These are phyloP conservation scores for Octodonta nipae DNA, from an alignment of 2,888 invertebrate genomes.

Conservation along the genomic window DNA sequence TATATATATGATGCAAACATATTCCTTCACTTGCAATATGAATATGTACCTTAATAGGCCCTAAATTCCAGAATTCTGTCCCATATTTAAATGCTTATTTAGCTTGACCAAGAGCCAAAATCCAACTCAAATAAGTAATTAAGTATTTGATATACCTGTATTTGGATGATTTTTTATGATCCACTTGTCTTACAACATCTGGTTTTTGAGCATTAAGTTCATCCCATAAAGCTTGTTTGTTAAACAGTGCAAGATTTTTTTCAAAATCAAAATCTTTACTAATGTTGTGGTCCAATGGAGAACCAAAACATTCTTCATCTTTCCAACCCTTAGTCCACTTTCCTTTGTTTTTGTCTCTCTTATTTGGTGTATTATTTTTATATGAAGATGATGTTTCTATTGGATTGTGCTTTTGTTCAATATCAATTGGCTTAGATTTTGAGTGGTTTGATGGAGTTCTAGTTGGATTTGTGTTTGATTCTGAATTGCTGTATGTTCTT, in stretches of 20 bases:
- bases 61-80: neutral
- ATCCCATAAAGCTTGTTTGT: conserved; percentile 70
- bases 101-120: too few species aligned
- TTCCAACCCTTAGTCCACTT: conserved; percentile 39
- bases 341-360: conserved; percentile 40
- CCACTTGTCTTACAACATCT: conserved; percentile 44
- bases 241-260: conserved; percentile 80
- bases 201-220: conserved; percentile 50
- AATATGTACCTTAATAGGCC: neutral
- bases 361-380: conserved; percentile 38
- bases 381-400: conserved; percentile 5
- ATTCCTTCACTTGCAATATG: too few species aligned
- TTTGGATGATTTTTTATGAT: conserved; percentile 29
- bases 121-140: neutral
- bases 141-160: conserved; percentile 25
- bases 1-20: too few species aligned
- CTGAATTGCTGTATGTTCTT: conserved; percentile 34
- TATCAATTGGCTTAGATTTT: conserved; percentile 34
- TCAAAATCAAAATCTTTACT: conserved; percentile 86
- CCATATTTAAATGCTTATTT: too few species aligned
- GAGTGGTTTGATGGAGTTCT: conserved; percentile 13
- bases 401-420: conserved; percentile 17
- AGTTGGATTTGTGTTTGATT: conserved; percentile 11
- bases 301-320: conserved; percentile 68
- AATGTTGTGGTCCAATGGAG: conserved; percentile 47